Evolutionary conservation across 2,113 vertebrate species (phyloP).

Genomic region (Antennarius striatus): DNA sequence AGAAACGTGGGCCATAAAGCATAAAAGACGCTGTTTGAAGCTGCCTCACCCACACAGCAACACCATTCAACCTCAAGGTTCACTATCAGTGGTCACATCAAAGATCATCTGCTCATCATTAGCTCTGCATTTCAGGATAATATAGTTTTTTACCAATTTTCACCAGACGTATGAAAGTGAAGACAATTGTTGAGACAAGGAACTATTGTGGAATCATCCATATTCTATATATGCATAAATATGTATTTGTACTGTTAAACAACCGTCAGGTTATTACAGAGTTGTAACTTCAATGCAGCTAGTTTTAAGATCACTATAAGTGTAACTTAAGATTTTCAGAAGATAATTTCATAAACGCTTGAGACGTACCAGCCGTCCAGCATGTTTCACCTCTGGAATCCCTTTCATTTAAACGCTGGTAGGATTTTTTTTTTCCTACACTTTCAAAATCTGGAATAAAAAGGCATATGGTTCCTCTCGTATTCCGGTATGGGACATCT

Average conservation of each 20-base stretch:
- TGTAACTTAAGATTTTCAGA: neutral
- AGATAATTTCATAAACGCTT: neutral
- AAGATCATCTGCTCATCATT: conserved; percentile 11
- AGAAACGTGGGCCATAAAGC: conserved; percentile 52
- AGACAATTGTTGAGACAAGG: neutral
- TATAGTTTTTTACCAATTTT: neutral
- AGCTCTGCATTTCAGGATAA: neutral
- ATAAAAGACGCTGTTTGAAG: conserved; percentile 65
- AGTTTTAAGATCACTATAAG: neutral
- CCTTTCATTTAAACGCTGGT: neutral
- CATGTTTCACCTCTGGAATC: neutral
- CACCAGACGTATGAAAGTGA: neutral
- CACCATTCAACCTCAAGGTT: conserved; percentile 34
- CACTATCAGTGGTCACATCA: conserved; percentile 47
- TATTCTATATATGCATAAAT: neutral
- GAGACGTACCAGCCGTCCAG: no score
- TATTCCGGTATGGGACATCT: conserved; percentile 11
- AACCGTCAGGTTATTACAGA: no score
- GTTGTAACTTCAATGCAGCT: neutral
- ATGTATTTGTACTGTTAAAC: neutral
- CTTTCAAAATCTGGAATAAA: neutral
- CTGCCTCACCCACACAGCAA: conserved; percentile 48
- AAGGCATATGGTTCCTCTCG: neutral
- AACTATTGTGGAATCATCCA: neutral
- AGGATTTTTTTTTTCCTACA: no score